Conservation (phyloP, 2,113 vertebrate genomes). For the Mustela nigripes region DNA sequence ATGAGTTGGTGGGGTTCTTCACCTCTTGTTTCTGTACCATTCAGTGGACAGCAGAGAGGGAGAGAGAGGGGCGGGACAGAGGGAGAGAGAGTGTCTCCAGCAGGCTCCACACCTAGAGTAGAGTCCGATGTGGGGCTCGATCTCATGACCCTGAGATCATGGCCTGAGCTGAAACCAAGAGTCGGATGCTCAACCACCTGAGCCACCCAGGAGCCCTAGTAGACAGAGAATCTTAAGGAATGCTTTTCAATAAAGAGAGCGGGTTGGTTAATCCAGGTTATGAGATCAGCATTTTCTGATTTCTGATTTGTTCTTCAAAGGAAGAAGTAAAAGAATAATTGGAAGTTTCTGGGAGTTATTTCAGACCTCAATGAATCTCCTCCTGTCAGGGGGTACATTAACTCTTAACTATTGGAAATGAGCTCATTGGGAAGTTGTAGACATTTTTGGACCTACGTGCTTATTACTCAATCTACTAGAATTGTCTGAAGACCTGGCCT, state of each 20-base stretch:
- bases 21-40: not conserved
- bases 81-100: not conserved
- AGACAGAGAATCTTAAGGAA: not conserved
- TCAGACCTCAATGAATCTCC: not conserved
- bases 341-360: not conserved
- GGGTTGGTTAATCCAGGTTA: not conserved
- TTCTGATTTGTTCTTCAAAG: conserved; percentile 51
- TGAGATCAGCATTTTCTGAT: not conserved
- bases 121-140: not conserved
- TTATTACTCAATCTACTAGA: not conserved
- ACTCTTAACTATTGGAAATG: conserved; percentile 8
- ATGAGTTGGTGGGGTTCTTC: not conserved
- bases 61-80: not conserved
- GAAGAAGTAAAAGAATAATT: not conserved
- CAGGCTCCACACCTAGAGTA: not conserved
- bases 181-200: not conserved
- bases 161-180: not conserved
- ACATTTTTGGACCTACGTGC: not conserved
- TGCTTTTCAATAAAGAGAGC: not conserved
- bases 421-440: not conserved
- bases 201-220: not conserved
- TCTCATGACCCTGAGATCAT: not conserved
- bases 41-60: not conserved
- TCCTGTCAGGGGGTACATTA: not conserved
- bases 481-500: not conserved